Conservation (phyloP, 2,888 invertebrate genomes). For the Eupithecia pulchellata region DNA sequence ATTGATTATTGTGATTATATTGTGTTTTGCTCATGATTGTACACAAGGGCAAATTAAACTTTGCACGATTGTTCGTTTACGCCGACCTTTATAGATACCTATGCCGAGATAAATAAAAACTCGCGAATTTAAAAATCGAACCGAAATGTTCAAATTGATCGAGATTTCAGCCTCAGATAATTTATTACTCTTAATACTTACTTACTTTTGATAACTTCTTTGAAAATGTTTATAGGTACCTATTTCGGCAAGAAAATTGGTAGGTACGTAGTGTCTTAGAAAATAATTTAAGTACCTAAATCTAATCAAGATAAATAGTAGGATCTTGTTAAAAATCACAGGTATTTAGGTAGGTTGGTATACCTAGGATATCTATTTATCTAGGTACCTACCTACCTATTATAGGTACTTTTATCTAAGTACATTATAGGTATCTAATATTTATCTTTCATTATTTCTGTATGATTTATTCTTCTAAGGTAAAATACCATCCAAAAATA, state of each 20-base stretch:
- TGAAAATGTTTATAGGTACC: too few species aligned
- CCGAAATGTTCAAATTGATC: neutral
- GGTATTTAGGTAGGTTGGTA: neutral
- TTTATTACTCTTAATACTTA: too few species aligned
- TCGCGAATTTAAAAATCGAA: neutral
- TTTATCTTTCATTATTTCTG: neutral
- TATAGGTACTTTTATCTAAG: neutral
- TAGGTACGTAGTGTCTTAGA: too few species aligned
- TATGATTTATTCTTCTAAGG: too few species aligned
- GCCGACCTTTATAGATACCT: neutral
- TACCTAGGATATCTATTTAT: neutral
- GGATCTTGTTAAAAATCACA: neutral
- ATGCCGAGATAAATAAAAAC: neutral
- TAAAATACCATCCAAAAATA: neutral
- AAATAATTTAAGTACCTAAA: neutral
- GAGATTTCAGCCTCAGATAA: too few species aligned
- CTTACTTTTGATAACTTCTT: too few species aligned
- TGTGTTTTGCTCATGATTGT: neutral
- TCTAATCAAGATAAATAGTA: too few species aligned
- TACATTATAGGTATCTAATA: neutral
- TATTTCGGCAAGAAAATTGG: too few species aligned
- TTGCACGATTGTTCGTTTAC: neutral
- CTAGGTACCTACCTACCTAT: neutral
- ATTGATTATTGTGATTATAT: too few species aligned
- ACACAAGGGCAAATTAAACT: neutral